Evolutionary conservation across 2,797 vertebrate species (phyloP).

Genomic region (Cynopterus sphinx): DNA sequence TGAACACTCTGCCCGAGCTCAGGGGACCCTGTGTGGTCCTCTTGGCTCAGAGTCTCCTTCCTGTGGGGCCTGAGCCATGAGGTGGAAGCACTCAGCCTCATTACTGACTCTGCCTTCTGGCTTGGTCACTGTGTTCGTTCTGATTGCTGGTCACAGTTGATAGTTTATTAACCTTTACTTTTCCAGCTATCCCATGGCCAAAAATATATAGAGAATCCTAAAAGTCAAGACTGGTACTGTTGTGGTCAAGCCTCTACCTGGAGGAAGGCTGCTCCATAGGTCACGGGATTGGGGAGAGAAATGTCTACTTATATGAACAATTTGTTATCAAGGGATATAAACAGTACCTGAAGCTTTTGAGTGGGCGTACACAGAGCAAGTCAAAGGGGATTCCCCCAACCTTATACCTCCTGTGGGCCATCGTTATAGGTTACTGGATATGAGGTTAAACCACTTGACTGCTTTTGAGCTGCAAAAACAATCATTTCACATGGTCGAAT

Average conservation of each 20-base stretch:
- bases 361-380: neutral
- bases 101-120: neutral
- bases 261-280: neutral
- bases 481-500: neutral
- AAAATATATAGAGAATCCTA: neutral
- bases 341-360: neutral
- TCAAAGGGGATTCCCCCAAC: neutral
- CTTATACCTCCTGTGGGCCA: neutral
- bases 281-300: neutral
- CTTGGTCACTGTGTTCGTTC: neutral
- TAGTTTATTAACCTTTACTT: neutral
- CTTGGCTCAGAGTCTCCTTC: neutral
- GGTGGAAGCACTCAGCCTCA: accelerated
- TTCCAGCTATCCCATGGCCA: neutral
- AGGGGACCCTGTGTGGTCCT: neutral
- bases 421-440: neutral
- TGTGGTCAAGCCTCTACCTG: neutral
- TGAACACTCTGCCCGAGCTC: neutral
- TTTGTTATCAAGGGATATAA: neutral
- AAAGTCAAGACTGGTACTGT: neutral
- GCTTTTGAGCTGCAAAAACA: neutral
- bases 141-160: neutral
- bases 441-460: neutral
- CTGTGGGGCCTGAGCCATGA: neutral
- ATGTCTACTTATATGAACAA: neutral